Percentiles rank a stretch among this genome's conserved stretches.
Evolutionary conservation across 2,888 invertebrate species (phyloP).

Genomic region (Linnaemya vulpina): DNA sequence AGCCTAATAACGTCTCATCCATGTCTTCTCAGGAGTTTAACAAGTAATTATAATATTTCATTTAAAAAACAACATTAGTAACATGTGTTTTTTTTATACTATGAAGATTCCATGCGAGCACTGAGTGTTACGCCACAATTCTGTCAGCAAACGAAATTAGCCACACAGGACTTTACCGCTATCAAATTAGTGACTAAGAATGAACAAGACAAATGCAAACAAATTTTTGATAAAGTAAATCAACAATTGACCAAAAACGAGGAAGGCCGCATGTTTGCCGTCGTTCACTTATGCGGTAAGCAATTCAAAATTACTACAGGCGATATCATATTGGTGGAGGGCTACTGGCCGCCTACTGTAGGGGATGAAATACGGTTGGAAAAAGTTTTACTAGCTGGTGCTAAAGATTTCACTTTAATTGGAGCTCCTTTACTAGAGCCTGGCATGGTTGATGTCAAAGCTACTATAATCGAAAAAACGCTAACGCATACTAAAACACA

Average conservation of each 20-base stretch:
- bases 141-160: constrained; percentile 73
- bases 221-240: constrained; percentile 78
- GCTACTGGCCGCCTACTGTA: constrained; percentile 91
- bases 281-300: constrained; percentile 91
- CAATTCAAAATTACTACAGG: constrained; percentile 93
- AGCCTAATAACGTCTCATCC: constrained; percentile 75
- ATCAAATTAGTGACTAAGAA: constrained; percentile 68
- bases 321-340: constrained; percentile 92
- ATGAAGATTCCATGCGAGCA: constrained; percentile 76
- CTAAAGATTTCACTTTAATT: constrained; percentile 90
- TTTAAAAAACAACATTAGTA: not conserved
- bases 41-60: constrained; percentile 72
- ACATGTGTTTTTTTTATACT: not conserved
- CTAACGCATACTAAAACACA: constrained; percentile 90
- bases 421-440: constrained; percentile 91
- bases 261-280: constrained; percentile 86
- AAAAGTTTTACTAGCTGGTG: constrained; percentile 92
- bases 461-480: constrained; percentile 92
- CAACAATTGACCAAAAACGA: constrained; percentile 75
- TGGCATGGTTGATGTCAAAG: constrained; percentile 89
- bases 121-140: constrained; percentile 75
- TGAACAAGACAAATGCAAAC: constrained; percentile 75
- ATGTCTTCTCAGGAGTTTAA: constrained; percentile 66
- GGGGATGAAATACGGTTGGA: constrained; percentile 92
- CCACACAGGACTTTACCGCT: not conserved